phyloP scores from a whole-genome alignment of 2,113 vertebrate species.

The Chloebia gouldiae region DNA sequence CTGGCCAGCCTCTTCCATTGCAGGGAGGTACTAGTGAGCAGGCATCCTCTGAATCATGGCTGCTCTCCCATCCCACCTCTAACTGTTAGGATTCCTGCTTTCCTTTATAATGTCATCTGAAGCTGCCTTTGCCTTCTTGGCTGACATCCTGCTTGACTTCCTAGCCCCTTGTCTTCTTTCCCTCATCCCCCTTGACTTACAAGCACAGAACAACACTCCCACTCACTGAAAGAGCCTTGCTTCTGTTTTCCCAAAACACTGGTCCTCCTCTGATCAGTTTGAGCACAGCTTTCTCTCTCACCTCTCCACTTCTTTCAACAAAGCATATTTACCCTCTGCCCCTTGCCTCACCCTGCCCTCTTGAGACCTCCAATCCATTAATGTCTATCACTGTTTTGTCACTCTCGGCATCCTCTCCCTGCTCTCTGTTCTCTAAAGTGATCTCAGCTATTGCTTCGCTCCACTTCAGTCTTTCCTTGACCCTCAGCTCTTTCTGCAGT shows the following conservation, averaged over 20 bases:
- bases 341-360: slow-evolving; percentile 55
- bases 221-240: slow-evolving; percentile 10
- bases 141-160: neutral
- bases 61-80: neutral
- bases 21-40: neutral
- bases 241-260: slow-evolving; percentile 37
- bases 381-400: slow-evolving; percentile 55
- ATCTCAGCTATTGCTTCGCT: slow-evolving; percentile 25
- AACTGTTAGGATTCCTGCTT: neutral
- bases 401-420: slow-evolving; percentile 16
- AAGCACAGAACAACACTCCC: neutral
- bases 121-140: neutral
- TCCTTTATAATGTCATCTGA: neutral
- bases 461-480: slow-evolving; percentile 31
- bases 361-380: slow-evolving; percentile 49
- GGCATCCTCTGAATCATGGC: rapidly evolving
- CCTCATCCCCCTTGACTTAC: neutral
- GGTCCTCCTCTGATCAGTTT: neutral
- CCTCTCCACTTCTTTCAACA: slow-evolving; percentile 47
- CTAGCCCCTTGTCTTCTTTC: neutral
- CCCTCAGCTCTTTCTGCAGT: slow-evolving; percentile 5
- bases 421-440: slow-evolving; percentile 10
- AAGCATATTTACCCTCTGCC: slow-evolving; percentile 29
- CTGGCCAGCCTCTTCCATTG: neutral
- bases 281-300: neutral